phyloP scores from a whole-genome alignment of 2,113 vertebrate species.

The Trogon melanurus region DNA sequence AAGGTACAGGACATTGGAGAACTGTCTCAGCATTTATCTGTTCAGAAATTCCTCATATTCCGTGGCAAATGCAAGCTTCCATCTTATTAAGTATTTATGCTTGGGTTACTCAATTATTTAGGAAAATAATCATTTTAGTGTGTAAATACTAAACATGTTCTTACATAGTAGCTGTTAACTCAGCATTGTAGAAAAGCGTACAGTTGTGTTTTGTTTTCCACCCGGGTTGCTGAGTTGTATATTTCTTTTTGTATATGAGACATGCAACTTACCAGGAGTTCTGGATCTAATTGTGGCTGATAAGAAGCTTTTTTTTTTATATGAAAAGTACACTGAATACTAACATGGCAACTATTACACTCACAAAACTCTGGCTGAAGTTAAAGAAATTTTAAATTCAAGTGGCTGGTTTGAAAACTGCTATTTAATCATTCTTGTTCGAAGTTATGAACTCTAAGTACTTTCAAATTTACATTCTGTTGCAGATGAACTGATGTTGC shows the following conservation, averaged over 20 bases:
- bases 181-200: background rate
- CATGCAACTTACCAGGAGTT: background rate
- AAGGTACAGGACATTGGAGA: background rate
- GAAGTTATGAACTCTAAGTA: background rate
- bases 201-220: background rate
- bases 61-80: background rate
- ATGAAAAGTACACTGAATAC: background rate
- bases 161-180: background rate
- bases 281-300: background rate
- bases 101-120: background rate
- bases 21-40: background rate
- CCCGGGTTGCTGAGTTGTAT: background rate
- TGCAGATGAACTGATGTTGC: background rate
- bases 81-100: background rate
- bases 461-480: background rate
- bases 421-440: background rate
- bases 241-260: background rate
- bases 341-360: rapidly evolving
- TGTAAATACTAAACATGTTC: background rate
- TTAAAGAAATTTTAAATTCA: background rate
- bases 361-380: background rate
- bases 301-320: background rate
- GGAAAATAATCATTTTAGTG: background rate
- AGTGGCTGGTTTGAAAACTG: background rate
- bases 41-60: background rate